Evolutionary conservation across 2,888 invertebrate genomes (phyloP).

Genomic region (Cenopis cana): DNA sequence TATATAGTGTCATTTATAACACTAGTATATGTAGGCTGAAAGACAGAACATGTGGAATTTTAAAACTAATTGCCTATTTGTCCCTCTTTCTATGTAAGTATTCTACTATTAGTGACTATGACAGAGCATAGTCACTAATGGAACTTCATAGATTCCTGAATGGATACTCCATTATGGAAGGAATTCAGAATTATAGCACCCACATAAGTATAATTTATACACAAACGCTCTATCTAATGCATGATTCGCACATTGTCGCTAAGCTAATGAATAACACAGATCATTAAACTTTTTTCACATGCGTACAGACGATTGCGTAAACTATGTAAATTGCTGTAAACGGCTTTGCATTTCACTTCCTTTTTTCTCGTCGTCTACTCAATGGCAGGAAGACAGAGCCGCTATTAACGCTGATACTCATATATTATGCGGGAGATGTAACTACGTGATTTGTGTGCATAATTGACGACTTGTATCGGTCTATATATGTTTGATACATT

Average conservation of each 20-base stretch:
- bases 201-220: constrained; percentile 4
- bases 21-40: too few species aligned
- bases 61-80: too few species aligned
- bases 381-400: constrained; percentile 33
- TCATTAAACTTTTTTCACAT: constrained; percentile 34
- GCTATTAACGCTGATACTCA: constrained; percentile 34
- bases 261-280: constrained; percentile 20
- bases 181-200: neutral
- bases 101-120: too few species aligned
- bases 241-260: constrained; percentile 27
- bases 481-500: neutral
- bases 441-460: constrained; percentile 12
- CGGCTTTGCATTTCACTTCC: constrained; percentile 38
- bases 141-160: neutral
- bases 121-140: too few species aligned
- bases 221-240: neutral
- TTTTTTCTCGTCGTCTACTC: constrained; percentile 35
- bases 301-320: constrained; percentile 30
- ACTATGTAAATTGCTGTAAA: constrained; percentile 36
- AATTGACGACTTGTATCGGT: constrained; percentile 26
- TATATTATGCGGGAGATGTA: constrained; percentile 34
- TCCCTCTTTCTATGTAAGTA: too few species aligned
- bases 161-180: neutral
- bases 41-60: too few species aligned
- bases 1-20: too few species aligned